Conservation (phyloP, 1,140 invertebrate genomes). For the Delia radicum region DNA sequence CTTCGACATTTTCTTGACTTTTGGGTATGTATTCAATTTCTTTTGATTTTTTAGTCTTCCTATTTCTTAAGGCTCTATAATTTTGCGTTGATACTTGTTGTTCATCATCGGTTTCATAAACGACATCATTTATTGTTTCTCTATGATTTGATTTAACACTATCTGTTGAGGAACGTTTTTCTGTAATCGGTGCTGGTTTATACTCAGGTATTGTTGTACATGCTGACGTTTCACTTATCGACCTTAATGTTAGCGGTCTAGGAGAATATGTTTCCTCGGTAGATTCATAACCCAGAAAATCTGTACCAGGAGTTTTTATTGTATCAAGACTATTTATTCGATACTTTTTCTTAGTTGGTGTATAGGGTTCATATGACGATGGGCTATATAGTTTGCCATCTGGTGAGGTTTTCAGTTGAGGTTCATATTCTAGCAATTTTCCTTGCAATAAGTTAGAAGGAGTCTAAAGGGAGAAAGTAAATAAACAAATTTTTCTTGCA, state of each 20-base stretch:
- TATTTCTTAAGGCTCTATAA: not conserved
- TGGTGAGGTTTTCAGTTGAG: not conserved
- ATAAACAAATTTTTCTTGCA: no score
- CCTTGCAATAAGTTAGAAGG: no score
- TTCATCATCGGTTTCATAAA: not conserved
- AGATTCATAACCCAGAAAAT: not conserved
- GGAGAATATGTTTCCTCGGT: not conserved
- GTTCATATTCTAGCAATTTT: not conserved
- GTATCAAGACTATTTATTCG: not conserved
- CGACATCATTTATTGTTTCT: not conserved
- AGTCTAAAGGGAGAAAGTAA: no score
- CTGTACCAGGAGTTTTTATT: not conserved
- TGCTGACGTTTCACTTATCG: not conserved
- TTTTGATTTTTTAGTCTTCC: not conserved
- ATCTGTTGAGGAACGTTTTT: not conserved
- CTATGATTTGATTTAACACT: not conserved
- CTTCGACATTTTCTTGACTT: not conserved
- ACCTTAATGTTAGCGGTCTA: not conserved
- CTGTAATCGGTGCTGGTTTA: not conserved
- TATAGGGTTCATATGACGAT: not conserved
- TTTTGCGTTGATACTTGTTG: not conserved
- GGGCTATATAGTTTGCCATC: not conserved
- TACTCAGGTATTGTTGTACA: not conserved
- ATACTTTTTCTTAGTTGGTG: not conserved
- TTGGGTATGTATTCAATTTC: not conserved